These are phyloP conservation scores for Harpalus rufipes DNA, from an alignment of 2,888 invertebrate species.

Conservation along the genomic window DNA sequence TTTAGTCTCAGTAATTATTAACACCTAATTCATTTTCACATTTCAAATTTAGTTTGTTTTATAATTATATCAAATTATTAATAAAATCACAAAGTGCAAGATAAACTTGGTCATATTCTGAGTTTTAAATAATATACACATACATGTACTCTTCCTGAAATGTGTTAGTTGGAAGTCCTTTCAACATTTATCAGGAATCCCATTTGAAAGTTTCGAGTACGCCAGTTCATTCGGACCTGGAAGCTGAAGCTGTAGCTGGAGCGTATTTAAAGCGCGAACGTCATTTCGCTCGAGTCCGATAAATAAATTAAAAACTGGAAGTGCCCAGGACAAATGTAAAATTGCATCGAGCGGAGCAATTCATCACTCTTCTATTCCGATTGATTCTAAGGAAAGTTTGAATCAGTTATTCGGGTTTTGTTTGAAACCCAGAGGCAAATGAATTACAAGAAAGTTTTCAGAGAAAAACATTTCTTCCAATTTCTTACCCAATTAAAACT, in stretches of 20 bases:
- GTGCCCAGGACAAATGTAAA: slow-evolving; percentile 59
- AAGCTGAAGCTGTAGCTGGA: not conserved
- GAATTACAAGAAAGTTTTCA: slow-evolving; percentile 63
- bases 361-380: slow-evolving; percentile 61
- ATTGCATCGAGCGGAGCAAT: slow-evolving; percentile 58
- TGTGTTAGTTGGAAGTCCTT: not conserved
- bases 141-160: not conserved
- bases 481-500: slow-evolving; percentile 67
- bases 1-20: no score
- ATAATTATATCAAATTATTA: no score
- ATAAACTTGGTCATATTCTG: not conserved
- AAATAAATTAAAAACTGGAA: slow-evolving; percentile 54
- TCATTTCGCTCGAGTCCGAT: slow-evolving; percentile 19
- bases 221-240: slow-evolving; percentile 3
- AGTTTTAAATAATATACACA: slow-evolving; percentile 17
- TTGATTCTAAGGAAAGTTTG: slow-evolving; percentile 64
- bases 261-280: slow-evolving; percentile 16
- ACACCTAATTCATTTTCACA: no score
- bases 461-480: slow-evolving; percentile 67
- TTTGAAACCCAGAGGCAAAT: slow-evolving; percentile 62
- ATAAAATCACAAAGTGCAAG: no score
- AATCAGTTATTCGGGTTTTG: slow-evolving; percentile 65
- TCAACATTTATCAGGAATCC: slow-evolving; percentile 17
- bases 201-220: slow-evolving; percentile 29
- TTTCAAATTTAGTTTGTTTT: no score